A percentile compares a stretch with the other conserved stretches of the same genome.
phyloP scores from a whole-genome alignment of 2,113 vertebrate genomes.

The Rhodinocichla rosea region DNA sequence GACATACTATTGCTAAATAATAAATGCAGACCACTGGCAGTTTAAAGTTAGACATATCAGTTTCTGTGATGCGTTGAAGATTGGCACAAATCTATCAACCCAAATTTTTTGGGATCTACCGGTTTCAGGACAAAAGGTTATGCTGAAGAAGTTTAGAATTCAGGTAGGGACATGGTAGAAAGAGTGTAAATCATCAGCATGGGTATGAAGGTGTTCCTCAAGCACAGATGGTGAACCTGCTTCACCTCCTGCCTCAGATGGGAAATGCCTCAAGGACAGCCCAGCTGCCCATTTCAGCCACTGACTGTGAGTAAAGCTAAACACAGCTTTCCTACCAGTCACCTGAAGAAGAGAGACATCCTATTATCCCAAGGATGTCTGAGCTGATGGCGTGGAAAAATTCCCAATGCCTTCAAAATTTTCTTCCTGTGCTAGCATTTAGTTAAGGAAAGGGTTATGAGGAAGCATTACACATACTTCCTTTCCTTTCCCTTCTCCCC shows the following conservation, averaged over 20 bases:
- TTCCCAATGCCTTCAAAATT: background rate
- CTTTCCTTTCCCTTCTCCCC: background rate
- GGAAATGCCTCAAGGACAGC: background rate
- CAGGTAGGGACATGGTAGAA: background rate
- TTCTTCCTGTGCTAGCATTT: background rate
- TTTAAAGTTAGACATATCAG: background rate
- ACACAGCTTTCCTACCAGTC: background rate
- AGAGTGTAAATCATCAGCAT: background rate
- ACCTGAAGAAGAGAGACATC: background rate
- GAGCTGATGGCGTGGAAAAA: background rate
- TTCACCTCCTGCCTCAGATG: background rate
- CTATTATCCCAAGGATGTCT: background rate
- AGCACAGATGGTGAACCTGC: background rate
- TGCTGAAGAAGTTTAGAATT: background rate
- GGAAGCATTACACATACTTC: background rate
- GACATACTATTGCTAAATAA: background rate
- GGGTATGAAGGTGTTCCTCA: background rate
- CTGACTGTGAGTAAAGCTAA: background rate
- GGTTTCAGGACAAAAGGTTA: background rate
- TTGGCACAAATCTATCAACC: background rate
- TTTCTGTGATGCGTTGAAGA: background rate
- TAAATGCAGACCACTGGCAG: background rate
- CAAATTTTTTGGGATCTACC: background rate
- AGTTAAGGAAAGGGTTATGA: background rate
- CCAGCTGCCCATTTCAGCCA: background rate